phyloP scores from a whole-genome alignment of 2,888 invertebrate genomes.

The Harmothoe impar region DNA sequence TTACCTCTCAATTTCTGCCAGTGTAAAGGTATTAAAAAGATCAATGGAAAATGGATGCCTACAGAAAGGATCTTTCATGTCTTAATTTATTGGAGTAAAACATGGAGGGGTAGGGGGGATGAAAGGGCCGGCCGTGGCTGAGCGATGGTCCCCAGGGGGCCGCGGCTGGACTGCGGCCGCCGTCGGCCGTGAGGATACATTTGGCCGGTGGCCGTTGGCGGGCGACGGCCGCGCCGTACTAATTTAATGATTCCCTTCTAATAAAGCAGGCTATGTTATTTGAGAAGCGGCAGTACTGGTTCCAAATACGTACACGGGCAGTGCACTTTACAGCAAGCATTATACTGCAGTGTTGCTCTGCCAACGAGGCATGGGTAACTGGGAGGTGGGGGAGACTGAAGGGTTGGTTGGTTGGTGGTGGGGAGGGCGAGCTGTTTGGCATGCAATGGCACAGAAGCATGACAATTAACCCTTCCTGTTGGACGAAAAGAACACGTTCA shows the following conservation, averaged over 20 bases:
- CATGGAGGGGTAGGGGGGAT: conserved; percentile 43
- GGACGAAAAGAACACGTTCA: not conserved
- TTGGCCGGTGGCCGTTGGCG: conserved; percentile 37
- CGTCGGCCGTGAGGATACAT: conserved; percentile 32
- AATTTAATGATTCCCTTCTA: conserved; percentile 63
- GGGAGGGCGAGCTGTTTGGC: not conserved
- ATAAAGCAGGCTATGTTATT: conserved; percentile 61
- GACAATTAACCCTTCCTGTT: conserved; percentile 13
- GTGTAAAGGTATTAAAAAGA: conserved; percentile 63
- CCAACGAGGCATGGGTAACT: not conserved
- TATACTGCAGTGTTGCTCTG: conserved; percentile 5
- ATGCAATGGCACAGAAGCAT: conserved; percentile 11
- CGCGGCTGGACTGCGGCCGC: not conserved
- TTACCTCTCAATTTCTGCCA: conserved; percentile 59
- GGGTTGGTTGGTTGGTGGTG: not conserved
- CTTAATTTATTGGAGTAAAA: conserved; percentile 62
- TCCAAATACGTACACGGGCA: conserved; percentile 21
- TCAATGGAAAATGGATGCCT: conserved; percentile 62
- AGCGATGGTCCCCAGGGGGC: conserved; percentile 54
- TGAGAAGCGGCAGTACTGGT: conserved; percentile 1
- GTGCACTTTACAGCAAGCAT: conserved; percentile 54
- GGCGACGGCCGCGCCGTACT: conserved; percentile 28
- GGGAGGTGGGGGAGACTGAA: not conserved
- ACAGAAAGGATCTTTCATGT: conserved; percentile 63
- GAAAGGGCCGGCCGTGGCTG: conserved; percentile 40